phyloP scores from a whole-genome alignment of 2,113 vertebrate genomes.

The Ellobius talpinus region DNA sequence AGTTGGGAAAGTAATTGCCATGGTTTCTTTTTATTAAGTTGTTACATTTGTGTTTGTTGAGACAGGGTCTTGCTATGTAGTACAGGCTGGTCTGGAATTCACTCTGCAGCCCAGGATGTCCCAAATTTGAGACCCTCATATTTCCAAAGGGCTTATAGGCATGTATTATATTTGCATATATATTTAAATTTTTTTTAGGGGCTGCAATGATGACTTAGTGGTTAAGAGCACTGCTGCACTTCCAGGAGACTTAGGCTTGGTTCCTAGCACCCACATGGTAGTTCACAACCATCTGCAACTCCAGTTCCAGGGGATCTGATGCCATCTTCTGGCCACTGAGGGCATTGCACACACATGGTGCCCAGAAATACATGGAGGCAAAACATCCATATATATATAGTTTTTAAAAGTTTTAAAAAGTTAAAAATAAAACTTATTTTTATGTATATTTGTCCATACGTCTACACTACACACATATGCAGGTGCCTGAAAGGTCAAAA shows the following conservation, averaged over 20 bases:
- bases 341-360: not conserved
- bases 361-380: not conserved
- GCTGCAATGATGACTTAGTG: not conserved
- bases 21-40: slow-evolving; percentile 16
- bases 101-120: not conserved
- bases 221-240: not conserved
- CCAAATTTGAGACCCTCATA: not conserved
- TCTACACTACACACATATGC: not conserved
- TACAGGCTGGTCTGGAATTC: not conserved
- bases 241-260: not conserved
- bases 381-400: not conserved
- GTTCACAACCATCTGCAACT: not conserved
- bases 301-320: not conserved
- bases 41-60: not conserved
- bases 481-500: not conserved
- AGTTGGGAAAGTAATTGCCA: slow-evolving; percentile 13
- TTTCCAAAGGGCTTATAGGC: not conserved
- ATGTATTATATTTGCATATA: not conserved
- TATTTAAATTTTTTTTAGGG: not conserved
- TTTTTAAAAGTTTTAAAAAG: not conserved
- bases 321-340: not conserved
- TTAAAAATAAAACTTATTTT: not conserved
- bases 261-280: not conserved
- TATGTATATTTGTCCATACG: too few species aligned
- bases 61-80: not conserved